phyloP scores from a whole-genome alignment of 1,140 invertebrate genomes.

The Akabosia matsudoensis region DNA sequence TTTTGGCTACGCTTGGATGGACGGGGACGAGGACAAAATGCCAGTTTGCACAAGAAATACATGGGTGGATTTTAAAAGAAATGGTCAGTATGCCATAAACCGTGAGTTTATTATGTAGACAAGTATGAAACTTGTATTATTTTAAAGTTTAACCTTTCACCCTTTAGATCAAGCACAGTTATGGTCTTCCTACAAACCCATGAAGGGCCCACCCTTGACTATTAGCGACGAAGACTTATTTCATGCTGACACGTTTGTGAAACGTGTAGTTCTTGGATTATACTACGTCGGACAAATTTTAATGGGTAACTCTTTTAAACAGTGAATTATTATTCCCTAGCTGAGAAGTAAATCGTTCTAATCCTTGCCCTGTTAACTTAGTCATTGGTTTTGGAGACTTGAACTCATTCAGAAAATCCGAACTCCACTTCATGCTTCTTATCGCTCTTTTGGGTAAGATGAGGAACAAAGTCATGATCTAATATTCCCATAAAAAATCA shows the following conservation, averaged over 20 bases:
- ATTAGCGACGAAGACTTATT: background rate
- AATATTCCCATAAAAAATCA: background rate
- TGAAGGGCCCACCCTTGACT: background rate
- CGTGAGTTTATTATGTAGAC: no score
- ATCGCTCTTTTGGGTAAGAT: background rate
- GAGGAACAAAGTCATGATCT: background rate
- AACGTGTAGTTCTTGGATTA: constrained; percentile 26
- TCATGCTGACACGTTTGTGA: background rate
- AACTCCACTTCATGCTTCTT: background rate
- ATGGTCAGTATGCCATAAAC: background rate
- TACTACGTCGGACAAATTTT: constrained; percentile 41
- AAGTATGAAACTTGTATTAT: no score
- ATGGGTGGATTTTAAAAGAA: background rate
- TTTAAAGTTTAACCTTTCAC: no score
- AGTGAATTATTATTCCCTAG: no score
- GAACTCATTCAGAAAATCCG: background rate
- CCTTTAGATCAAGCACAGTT: no score
- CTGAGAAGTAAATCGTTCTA: no score
- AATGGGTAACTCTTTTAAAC: background rate
- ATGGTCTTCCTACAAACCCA: no score
- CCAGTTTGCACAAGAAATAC: background rate
- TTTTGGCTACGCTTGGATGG: background rate
- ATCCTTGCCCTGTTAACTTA: background rate
- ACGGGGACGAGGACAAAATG: constrained; percentile 7
- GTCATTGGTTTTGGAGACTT: constrained; percentile 43